A percentile compares a stretch with the other conserved stretches of the same genome.
These are phyloP conservation scores for Thereva unica DNA, from an alignment of 2,888 invertebrate species.

Conservation along the genomic window DNA sequence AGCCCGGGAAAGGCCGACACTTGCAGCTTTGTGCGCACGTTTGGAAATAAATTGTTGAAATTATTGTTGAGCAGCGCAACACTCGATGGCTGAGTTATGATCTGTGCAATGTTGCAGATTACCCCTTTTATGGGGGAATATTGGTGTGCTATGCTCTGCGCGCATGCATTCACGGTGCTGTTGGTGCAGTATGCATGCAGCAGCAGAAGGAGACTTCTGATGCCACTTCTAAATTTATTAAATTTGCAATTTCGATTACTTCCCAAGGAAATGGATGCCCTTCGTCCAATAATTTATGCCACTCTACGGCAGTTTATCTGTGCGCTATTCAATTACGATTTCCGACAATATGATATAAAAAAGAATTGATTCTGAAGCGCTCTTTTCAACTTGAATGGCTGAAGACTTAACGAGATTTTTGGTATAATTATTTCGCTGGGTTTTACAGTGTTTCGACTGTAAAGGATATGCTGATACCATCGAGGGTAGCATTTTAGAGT, in stretches of 20 bases:
- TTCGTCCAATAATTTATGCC: constrained; percentile 31
- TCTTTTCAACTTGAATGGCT: too few species aligned
- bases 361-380: too few species aligned
- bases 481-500: too few species aligned
- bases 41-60: constrained; percentile 59
- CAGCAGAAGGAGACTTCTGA: constrained; percentile 12
- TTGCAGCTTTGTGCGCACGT: constrained; percentile 47
- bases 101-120: constrained; percentile 37
- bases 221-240: constrained; percentile 33
- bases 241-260: constrained; percentile 34
- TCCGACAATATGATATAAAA: too few species aligned
- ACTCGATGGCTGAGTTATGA: constrained; percentile 33
- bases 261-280: constrained; percentile 33
- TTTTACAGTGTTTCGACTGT: too few species aligned
- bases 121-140: constrained; percentile 37
- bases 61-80: constrained; percentile 47
- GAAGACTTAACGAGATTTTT: too few species aligned
- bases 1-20: constrained; percentile 33
- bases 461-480: too few species aligned
- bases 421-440: too few species aligned
- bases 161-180: not conserved
- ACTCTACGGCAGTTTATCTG: constrained; percentile 28
- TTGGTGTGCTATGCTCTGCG: constrained; percentile 8
- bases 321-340: constrained; percentile 20
- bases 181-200: constrained; percentile 3